phyloP scores from a whole-genome alignment of 1,140 invertebrate genomes.

The Cyrtorhinus lividipennis region DNA sequence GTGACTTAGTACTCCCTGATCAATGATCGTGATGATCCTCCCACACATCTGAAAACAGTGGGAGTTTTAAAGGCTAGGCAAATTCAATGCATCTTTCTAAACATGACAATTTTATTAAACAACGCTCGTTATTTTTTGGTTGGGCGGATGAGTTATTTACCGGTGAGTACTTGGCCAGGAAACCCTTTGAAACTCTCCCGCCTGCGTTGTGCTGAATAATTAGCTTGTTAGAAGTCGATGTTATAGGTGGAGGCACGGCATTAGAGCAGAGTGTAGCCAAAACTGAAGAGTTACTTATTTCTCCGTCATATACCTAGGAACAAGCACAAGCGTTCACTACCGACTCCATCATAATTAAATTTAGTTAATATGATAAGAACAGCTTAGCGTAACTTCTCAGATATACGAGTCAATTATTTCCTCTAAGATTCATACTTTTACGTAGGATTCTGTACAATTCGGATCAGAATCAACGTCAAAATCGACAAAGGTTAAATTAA shows the following conservation, averaged over 20 bases:
- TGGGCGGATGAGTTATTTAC: slow-evolving; percentile 27
- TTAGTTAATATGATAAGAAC: too few relatives aligned
- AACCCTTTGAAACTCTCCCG: slow-evolving; percentile 49
- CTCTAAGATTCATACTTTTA: slow-evolving; percentile 39
- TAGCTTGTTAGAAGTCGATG: slow-evolving; percentile 45
- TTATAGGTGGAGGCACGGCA: slow-evolving; percentile 33
- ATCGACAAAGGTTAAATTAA: slow-evolving; percentile 53
- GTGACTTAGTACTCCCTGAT: background rate
- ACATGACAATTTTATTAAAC: background rate
- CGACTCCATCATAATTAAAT: too few relatives aligned
- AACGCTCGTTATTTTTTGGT: background rate
- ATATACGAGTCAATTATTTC: too few relatives aligned
- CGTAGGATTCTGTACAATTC: slow-evolving; percentile 41
- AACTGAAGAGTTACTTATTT: slow-evolving; percentile 24
- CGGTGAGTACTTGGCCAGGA: slow-evolving; percentile 46
- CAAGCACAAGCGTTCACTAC: too few relatives aligned
- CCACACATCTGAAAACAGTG: background rate
- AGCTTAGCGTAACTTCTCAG: too few relatives aligned
- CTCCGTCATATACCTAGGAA: background rate
- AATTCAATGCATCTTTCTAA: too few relatives aligned
- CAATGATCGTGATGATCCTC: background rate
- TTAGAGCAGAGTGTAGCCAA: slow-evolving; percentile 39
- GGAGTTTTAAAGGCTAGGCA: background rate
- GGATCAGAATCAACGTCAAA: slow-evolving; percentile 47
- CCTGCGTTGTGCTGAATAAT: slow-evolving; percentile 39